Evolutionary conservation across 30 jellyfish, hydroid and myxozoan genomes (phyloP).

Genomic region (Hydractinia symbiolongicarpus): DNA sequence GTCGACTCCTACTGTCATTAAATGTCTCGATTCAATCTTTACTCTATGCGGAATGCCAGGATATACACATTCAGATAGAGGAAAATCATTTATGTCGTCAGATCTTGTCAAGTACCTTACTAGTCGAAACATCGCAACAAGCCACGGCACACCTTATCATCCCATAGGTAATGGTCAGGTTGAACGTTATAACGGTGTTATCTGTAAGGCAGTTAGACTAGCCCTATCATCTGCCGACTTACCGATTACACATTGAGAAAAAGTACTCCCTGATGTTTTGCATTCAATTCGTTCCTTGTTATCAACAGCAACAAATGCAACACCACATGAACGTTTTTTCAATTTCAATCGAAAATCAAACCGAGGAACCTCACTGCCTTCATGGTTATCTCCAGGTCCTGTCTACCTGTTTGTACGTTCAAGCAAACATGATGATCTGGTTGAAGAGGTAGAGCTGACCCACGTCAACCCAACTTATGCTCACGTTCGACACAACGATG

Average conservation of each 20-base stretch:
- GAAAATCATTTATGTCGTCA: background rate
- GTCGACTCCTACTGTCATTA: no score
- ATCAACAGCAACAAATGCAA: background rate
- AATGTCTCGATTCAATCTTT: no score
- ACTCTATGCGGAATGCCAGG: background rate
- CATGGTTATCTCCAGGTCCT: background rate
- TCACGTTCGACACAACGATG: background rate
- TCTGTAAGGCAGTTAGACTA: slow-evolving; percentile 44
- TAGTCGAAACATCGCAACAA: background rate
- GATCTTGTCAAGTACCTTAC: background rate
- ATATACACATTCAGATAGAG: background rate
- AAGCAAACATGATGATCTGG: slow-evolving; percentile 41
- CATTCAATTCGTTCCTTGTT: background rate
- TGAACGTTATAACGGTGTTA: slow-evolving; percentile 36
- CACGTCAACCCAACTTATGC: slow-evolving; percentile 56
- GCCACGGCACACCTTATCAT: background rate
- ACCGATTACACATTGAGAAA: no score
- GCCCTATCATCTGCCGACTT: no score
- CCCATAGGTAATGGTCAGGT: slow-evolving; percentile 40
- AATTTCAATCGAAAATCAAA: background rate
- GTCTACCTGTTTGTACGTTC: slow-evolving; percentile 32
- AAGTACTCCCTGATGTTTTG: no score
- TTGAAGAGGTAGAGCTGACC: slow-evolving; percentile 51
- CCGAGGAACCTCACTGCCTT: background rate
- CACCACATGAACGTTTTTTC: background rate